These are phyloP conservation scores for Oikopleura albicans DNA, from an alignment of 23 tunicate species.

Conservation along the genomic window DNA sequence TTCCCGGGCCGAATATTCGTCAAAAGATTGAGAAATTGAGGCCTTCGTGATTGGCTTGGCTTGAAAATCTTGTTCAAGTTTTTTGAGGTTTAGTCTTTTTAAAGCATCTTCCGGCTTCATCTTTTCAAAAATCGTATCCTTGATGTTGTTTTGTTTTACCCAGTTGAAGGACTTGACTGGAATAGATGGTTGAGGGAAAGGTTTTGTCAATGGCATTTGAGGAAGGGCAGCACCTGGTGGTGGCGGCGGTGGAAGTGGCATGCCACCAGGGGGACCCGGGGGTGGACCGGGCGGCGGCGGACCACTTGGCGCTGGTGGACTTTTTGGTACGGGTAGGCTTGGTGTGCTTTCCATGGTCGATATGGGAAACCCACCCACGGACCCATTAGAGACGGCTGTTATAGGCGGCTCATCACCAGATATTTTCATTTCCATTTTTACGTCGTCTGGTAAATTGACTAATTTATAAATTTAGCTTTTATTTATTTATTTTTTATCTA, in stretches of 20 bases:
- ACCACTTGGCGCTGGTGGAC: slow-evolving; percentile 28
- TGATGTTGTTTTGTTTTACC: slow-evolving; percentile 58
- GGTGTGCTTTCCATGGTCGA: slow-evolving; percentile 21
- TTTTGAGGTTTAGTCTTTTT: slow-evolving; percentile 50
- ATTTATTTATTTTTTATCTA: no score
- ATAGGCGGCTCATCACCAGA: neutral
- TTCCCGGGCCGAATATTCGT: neutral
- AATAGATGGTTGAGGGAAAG: slow-evolving; percentile 50
- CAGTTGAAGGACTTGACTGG: slow-evolving; percentile 89
- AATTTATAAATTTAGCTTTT: no score
- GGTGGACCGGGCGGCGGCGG: slow-evolving; percentile 70
- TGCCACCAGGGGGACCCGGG: slow-evolving; percentile 32
- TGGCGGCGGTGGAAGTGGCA: slow-evolving; percentile 45
- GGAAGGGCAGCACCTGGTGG: neutral
- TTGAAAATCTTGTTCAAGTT: slow-evolving; percentile 55
- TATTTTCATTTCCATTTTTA: slow-evolving; percentile 22
- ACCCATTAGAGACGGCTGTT: slow-evolving; percentile 21
- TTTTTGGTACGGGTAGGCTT: slow-evolving; percentile 45
- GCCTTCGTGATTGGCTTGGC: slow-evolving; percentile 53
- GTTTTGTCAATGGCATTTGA: slow-evolving; percentile 28
- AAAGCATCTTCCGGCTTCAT: slow-evolving; percentile 58
- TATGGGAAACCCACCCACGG: slow-evolving; percentile 19
- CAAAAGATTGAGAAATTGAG: neutral
- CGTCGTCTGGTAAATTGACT: slow-evolving; percentile 47
- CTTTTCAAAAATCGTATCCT: slow-evolving; percentile 70